Conservation (phyloP, 2,888 invertebrate genomes). For the Melinopterus prodromus region DNA sequence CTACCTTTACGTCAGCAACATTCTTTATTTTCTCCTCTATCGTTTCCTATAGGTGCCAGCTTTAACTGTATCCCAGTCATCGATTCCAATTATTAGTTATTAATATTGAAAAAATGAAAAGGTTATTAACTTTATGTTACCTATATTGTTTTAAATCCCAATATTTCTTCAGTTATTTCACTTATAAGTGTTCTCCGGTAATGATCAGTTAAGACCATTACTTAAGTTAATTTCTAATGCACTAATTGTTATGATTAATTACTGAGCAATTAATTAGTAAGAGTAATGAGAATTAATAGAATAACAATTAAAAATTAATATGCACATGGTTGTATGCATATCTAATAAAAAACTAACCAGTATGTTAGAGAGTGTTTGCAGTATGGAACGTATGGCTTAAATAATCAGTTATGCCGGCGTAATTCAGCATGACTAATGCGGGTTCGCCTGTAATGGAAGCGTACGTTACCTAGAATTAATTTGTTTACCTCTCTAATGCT, state of each 20-base stretch:
- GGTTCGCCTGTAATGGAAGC: conserved; percentile 14
- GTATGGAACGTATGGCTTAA: not conserved
- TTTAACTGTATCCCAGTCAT: too few species aligned
- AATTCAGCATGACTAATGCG: conserved; percentile 4
- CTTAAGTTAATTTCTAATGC: not conserved
- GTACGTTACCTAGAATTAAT: conserved; percentile 18
- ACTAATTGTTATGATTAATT: not conserved
- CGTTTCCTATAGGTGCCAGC: too few species aligned
- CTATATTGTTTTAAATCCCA: too few species aligned
- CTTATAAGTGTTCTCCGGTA: not conserved
- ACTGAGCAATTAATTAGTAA: not conserved
- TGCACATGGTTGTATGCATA: not conserved
- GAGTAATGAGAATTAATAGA: too few species aligned
- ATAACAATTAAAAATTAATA: not conserved
- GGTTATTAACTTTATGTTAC: too few species aligned
- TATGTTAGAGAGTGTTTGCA: not conserved
- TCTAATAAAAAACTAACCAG: not conserved
- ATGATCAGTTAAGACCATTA: not conserved
- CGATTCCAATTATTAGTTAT: too few species aligned
- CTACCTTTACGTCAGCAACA: too few species aligned
- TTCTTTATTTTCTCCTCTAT: too few species aligned
- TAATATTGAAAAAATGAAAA: too few species aligned
- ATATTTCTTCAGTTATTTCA: too few species aligned
- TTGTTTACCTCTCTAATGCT: conserved; percentile 21
- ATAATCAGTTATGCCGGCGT: conserved; percentile 4